phyloP scores from a whole-genome alignment of 2,797 vertebrate species.

The Catamblyrhynchus diadema region DNA sequence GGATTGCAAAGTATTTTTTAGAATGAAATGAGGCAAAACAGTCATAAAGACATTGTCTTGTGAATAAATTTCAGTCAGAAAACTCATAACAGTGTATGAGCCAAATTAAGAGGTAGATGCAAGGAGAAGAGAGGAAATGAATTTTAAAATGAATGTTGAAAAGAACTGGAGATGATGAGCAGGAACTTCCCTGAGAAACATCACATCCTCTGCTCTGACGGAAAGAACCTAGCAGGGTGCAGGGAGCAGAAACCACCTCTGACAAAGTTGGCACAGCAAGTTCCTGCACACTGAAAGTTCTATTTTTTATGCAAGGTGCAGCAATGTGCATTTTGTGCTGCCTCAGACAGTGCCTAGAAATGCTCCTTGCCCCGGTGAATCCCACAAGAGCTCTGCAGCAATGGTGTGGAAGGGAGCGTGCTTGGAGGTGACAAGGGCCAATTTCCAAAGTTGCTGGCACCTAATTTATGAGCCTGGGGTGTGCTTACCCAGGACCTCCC shows the following conservation, averaged over 20 bases:
- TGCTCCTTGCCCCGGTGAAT: not conserved
- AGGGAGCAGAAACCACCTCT: not conserved
- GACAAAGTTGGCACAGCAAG: not conserved
- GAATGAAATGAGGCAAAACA: constrained; percentile 19
- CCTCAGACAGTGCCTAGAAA: not conserved
- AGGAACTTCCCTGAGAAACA: not conserved
- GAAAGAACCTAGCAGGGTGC: not conserved
- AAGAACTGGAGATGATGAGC: not conserved
- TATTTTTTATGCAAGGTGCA: not conserved
- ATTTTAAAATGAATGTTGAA: not conserved
- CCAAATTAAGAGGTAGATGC: constrained; percentile 18
- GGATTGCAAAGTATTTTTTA: not conserved
- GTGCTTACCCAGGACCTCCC: not conserved
- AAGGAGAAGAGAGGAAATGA: not conserved
- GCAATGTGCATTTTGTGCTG: not conserved
- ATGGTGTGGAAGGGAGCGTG: not conserved
- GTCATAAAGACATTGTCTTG: constrained; percentile 10
- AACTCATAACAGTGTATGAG: not conserved
- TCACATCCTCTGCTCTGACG: not conserved
- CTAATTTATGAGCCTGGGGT: constrained; percentile 29
- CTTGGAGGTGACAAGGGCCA: not conserved
- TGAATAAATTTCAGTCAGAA: constrained; percentile 20
- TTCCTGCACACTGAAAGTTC: not conserved
- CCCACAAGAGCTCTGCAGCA: not conserved
- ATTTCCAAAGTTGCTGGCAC: constrained; percentile 30